Evolutionary conservation across 1,140 invertebrate genomes (phyloP).

Genomic region (Chrysoperla carnea): DNA sequence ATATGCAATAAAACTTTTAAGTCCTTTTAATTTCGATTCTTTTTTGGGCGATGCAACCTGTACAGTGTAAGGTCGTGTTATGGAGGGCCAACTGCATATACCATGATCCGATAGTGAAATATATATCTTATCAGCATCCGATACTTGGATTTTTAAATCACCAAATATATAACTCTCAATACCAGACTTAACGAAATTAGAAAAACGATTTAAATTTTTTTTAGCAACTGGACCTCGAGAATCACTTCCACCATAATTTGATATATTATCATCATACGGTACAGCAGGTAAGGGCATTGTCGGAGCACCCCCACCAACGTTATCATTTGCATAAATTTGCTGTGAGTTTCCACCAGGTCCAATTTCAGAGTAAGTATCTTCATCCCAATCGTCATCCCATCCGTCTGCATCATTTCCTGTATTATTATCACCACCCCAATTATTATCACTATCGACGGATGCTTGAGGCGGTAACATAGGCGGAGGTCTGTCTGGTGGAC

Average conservation of each 20-base stretch:
- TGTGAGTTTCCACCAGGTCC: slow-evolving; percentile 26
- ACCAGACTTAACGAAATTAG: slow-evolving; percentile 78
- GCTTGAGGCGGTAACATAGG: slow-evolving; percentile 24
- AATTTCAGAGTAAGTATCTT: slow-evolving; percentile 51
- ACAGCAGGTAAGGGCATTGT: slow-evolving; percentile 9
- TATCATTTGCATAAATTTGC: slow-evolving; percentile 13
- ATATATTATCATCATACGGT: slow-evolving; percentile 26
- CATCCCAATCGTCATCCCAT: slow-evolving; percentile 77
- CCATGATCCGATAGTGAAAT: slow-evolving; percentile 49
- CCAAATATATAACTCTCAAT: slow-evolving; percentile 85
- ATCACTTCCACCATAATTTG: slow-evolving; percentile 27
- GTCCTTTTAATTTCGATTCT: slow-evolving; percentile 89
- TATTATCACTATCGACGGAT: background rate
- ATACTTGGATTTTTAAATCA: slow-evolving; percentile 46
- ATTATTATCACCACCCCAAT: slow-evolving; percentile 4
- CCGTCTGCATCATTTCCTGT: slow-evolving; percentile 45
- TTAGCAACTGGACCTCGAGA: slow-evolving; percentile 42
- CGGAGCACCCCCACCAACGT: slow-evolving; percentile 9
- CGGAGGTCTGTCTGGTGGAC: slow-evolving; percentile 14
- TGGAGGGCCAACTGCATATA: slow-evolving; percentile 52
- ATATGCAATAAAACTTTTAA: slow-evolving; percentile 96
- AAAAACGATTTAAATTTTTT: slow-evolving; percentile 77
- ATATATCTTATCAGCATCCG: slow-evolving; percentile 58
- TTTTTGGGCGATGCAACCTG: slow-evolving; percentile 89
- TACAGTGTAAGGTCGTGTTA: slow-evolving; percentile 57